A percentile compares a stretch with the other conserved stretches of the same genome.
Evolutionary conservation across 2,113 vertebrate genomes (phyloP).

Genomic region (Takifugu flavidus): DNA sequence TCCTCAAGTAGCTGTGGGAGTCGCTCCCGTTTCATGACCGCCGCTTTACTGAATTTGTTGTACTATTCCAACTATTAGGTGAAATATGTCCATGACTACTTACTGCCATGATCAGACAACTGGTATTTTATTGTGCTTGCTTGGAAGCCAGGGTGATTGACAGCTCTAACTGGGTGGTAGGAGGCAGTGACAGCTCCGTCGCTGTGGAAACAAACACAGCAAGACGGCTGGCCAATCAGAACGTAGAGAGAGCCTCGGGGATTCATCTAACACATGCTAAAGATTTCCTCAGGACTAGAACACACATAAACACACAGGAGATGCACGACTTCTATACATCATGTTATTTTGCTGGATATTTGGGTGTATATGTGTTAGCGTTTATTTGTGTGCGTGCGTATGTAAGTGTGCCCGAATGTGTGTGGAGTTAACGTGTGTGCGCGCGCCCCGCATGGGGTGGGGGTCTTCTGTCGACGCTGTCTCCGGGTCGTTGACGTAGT

Average conservation of each 20-base stretch:
- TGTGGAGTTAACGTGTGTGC: slow-evolving; percentile 34
- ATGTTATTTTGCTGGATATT: slow-evolving; percentile 18
- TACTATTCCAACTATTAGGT: too few species aligned
- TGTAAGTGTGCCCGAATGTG: slow-evolving; percentile 29
- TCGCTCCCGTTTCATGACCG: too few species aligned
- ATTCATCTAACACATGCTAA: slow-evolving; percentile 66
- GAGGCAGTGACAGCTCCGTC: slow-evolving; percentile 63
- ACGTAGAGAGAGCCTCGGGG: slow-evolving; percentile 40
- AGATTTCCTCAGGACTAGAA: slow-evolving; percentile 66
- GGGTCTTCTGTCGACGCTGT: slow-evolving; percentile 60
- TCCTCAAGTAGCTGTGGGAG: too few species aligned
- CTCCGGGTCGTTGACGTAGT: slow-evolving; percentile 67
- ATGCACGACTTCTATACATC: slow-evolving; percentile 19
- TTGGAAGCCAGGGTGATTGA: slow-evolving; percentile 52
- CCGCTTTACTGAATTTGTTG: too few species aligned
- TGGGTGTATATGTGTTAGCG: slow-evolving; percentile 31
- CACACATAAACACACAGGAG: slow-evolving; percentile 56
- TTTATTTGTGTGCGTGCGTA: slow-evolving; percentile 47
- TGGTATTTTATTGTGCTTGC: slow-evolving; percentile 25
- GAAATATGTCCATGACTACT: too few species aligned
- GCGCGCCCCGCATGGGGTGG: slow-evolving; percentile 53
- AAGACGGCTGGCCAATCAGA: slow-evolving; percentile 38
- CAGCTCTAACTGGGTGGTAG: slow-evolving; percentile 70
- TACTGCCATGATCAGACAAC: too few species aligned
- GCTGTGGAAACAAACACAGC: slow-evolving; percentile 68